Evolutionary conservation across 2,797 vertebrate species (phyloP), one percentile per base, ranked within the genome.

Genomic region (Gambusia yucatana): DNA sequence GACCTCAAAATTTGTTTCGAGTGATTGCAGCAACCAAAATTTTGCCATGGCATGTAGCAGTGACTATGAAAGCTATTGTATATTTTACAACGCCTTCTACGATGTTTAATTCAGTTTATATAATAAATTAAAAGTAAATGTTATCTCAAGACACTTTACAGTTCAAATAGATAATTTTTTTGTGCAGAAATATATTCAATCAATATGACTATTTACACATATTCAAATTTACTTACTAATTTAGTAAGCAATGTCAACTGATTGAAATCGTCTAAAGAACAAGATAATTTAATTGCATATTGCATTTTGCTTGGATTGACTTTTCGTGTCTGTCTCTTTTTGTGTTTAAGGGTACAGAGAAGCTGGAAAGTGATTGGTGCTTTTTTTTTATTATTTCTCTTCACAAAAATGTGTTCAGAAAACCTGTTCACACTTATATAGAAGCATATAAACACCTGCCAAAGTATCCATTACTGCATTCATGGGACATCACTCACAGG

Each of bases 401-500:
- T 70, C 11, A 36, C 67, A 70, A 70, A 69, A 50, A 55, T 41
- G 46, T 50, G 75, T 50, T 57, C 7, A 48, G 7, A 28, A 48
- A 76, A 50, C 28, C 44, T 6, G 22, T 50, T 76, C 33, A 43
- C 72, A 74, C 75, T 50, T 48, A 76, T 48, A 67, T 22, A 55
- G 33, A 43, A 9, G 50, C 25, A 55, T 47, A 55, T 69, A 43
- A 77, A 77, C 63, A 70, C 63, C 63, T 69, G 63, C 33, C 63
- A 77, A 41, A n/a, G 25, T 43, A 50, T 67, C 65, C 14, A 41
- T 50, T 39, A 48, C 61, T 17, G 25, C 36, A 48, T 69, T 70
- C 17, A 41, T 69, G 36, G 46, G 33, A 50, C 61, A 76, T 76
- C 75, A 50, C 75, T 69, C 75, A 76, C 36, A n/a, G 33, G 47